Percentiles rank a stretch among this genome's conserved stretches.
Conservation (phyloP, 2,113 vertebrate genomes). For the Aspidoscelis tigris region DNA sequence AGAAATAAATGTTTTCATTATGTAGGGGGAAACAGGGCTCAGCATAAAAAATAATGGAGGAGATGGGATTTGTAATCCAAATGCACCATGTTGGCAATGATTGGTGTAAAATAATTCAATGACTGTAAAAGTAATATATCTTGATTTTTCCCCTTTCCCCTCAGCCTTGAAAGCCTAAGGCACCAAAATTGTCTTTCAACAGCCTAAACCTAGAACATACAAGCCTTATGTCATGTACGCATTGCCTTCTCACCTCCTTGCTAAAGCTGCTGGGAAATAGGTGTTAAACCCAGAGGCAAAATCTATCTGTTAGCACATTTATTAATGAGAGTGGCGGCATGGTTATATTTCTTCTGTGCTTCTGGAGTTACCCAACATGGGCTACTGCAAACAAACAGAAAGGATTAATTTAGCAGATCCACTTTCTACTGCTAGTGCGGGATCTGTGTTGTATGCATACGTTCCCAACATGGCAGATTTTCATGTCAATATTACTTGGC, state of each 20-base stretch:
- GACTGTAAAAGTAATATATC: too few relatives aligned
- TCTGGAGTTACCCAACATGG: constrained; percentile 34
- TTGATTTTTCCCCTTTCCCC: too few relatives aligned
- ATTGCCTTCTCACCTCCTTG: constrained; percentile 45
- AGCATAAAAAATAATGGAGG: too few relatives aligned
- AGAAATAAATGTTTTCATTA: neutral
- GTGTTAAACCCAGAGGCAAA: constrained; percentile 62
- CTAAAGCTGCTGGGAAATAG: constrained; percentile 54
- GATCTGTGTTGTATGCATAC: constrained; percentile 41
- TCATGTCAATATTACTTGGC: constrained; percentile 37
- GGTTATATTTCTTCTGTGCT: constrained; percentile 19
- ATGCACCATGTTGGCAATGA: too few relatives aligned
- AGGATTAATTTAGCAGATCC: constrained; percentile 54
- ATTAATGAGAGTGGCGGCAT: constrained; percentile 41
- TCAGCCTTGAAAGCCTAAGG: neutral
- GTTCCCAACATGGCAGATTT: constrained; percentile 39
- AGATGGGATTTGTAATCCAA: too few relatives aligned
- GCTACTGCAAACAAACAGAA: constrained; percentile 48
- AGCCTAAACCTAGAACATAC: neutral
- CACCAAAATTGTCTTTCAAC: constrained; percentile 1
- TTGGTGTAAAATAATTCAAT: too few relatives aligned
- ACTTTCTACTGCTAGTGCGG: constrained; percentile 26
- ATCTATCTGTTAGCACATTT: constrained; percentile 57
- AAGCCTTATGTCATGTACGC: constrained; percentile 24
- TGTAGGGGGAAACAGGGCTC: neutral